Conservation (phyloP, 1,140 invertebrate genomes). For the Samia ricini region DNA sequence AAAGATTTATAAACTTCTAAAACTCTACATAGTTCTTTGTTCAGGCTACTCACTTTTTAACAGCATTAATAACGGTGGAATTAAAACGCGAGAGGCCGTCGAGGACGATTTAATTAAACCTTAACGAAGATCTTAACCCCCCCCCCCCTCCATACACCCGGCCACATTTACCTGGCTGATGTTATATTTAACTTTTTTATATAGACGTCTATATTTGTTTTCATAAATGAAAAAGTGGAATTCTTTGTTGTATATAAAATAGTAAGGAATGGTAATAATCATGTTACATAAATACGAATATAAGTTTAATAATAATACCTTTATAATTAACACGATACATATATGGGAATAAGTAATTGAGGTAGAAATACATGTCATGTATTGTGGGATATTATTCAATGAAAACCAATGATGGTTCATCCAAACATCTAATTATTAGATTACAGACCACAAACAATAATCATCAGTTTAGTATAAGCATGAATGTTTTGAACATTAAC, state of each 20-base stretch:
- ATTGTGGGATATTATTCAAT: too few relatives aligned
- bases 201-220: constrained; percentile 37
- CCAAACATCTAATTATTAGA: too few relatives aligned
- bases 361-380: too few relatives aligned
- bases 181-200: constrained; percentile 58
- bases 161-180: constrained; percentile 59
- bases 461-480: constrained; percentile 8
- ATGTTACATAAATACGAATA: too few relatives aligned
- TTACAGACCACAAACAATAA: too few relatives aligned
- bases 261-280: too few relatives aligned
- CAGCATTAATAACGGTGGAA: constrained; percentile 76
- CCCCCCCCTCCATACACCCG: constrained; percentile 30
- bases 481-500: constrained; percentile 11
- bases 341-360: too few relatives aligned
- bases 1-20: background rate
- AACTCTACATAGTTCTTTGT: constrained; percentile 34
- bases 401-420: too few relatives aligned
- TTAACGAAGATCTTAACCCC: constrained; percentile 58
- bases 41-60: constrained; percentile 65
- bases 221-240: background rate
- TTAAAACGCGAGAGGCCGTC: constrained; percentile 74
- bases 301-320: too few relatives aligned
- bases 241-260: background rate
- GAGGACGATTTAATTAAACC: constrained; percentile 77
- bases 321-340: too few relatives aligned